Evolutionary conservation across 2,113 vertebrate species (phyloP), one percentile per base, ranked within the genome.

Genomic region (Neolamprologus hecqui): DNA sequence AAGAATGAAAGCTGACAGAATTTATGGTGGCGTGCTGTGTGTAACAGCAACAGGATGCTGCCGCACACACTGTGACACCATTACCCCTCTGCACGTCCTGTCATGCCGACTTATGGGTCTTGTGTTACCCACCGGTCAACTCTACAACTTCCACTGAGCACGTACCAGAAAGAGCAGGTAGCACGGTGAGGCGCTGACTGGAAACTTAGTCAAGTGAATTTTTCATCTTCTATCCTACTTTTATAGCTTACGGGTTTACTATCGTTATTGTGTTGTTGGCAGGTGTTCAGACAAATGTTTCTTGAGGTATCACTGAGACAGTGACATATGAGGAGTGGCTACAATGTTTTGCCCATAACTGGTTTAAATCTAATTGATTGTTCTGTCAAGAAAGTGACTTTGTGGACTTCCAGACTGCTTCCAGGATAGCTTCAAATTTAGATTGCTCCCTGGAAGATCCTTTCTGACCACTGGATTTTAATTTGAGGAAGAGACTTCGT

Each of bases 1-100:
- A 89, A 86, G 83, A 92, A 93, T 85, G 88, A 84, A 57, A 90
- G 83, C 55, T 94, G 95, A 94, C 92, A 92, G 83, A 82, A 68
- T 88, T 63, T 73, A 87, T 82, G 86, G 86, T 86, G 84, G 53
- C 89, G 79, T 37, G 92, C 92, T 94, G 90, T 79, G 93, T 90
- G 83, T 93, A 91, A 84, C 92, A 92, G 87, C 92, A 86, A 85
- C 45, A 60, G 85, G 91, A 90, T 81, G 89, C 91, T 79, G 77
- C 90, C 84, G 47, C 23, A 79, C 91, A 88, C 90, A 90, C 92
- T 73, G 86, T 88, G 94, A 92, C 93, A 91, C 89, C 75, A 92
- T 93, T 89, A 92, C 19, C 90, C 49, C 86, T 73, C 86, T 82
- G 55, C 81, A 83, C 15, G 33, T 89, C 55, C 82, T 91, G 90